phyloP scores from a whole-genome alignment of 1,140 invertebrate species.

The Tetranychus cinnabarinus region DNA sequence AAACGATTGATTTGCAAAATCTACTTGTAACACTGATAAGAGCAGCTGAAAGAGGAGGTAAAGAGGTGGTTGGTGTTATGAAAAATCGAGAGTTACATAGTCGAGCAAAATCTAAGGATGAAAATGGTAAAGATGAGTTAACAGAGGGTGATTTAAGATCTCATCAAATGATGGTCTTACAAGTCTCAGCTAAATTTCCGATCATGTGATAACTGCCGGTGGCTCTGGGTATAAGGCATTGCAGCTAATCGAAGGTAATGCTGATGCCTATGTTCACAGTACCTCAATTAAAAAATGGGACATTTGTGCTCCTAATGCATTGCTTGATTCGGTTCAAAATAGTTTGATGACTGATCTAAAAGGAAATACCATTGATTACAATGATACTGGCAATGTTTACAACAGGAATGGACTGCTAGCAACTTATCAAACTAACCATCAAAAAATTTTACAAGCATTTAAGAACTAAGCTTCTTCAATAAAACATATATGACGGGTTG shows the following conservation, averaged over 20 bases:
- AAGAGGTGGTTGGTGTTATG: slow-evolving; percentile 39
- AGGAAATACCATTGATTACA: slow-evolving; percentile 27
- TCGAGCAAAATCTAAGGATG: slow-evolving; percentile 65
- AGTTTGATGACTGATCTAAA: slow-evolving; percentile 33
- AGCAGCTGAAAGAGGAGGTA: slow-evolving; percentile 50
- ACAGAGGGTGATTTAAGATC: slow-evolving; percentile 62
- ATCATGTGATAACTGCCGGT: slow-evolving; percentile 43
- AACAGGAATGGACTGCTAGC: slow-evolving; percentile 4
- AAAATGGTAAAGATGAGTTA: slow-evolving; percentile 66
- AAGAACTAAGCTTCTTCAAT: no score
- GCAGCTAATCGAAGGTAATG: slow-evolving; percentile 55
- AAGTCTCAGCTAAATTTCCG: slow-evolving; percentile 11
- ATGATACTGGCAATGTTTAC: slow-evolving; percentile 4
- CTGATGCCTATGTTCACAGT: slow-evolving; percentile 69
- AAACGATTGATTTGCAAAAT: slow-evolving; percentile 37
- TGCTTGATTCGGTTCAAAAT: slow-evolving; percentile 35
- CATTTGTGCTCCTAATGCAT: slow-evolving; percentile 83
- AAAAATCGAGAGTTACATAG: slow-evolving; percentile 26
- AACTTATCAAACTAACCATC: not conserved
- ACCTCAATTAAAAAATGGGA: slow-evolving; percentile 98
- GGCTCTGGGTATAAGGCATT: slow-evolving; percentile 77
- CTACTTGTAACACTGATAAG: slow-evolving; percentile 48
- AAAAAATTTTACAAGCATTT: not conserved
- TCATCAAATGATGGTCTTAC: slow-evolving; percentile 63
- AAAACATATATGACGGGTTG: no score